Conservation (phyloP, 2,888 invertebrate genomes). For the Drosophila mercatorum region DNA sequence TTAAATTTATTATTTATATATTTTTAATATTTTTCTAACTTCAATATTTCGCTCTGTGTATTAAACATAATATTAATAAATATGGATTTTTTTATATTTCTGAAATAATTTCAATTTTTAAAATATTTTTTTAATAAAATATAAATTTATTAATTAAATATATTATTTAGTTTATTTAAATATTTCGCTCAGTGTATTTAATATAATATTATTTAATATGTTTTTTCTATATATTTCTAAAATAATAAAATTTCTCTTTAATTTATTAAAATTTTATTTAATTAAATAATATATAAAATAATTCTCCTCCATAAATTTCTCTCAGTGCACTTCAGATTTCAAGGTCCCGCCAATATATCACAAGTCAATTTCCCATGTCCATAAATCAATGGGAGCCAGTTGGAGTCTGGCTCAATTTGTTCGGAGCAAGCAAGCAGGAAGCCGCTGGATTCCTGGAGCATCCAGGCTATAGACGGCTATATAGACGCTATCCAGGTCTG, state of each 20-base stretch:
- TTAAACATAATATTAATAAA: too few relatives aligned
- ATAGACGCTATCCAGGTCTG: background rate
- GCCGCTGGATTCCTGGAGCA: constrained; percentile 35
- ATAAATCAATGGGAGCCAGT: constrained; percentile 64
- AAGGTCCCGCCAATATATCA: constrained; percentile 73
- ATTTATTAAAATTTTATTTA: too few relatives aligned
- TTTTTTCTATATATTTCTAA: background rate
- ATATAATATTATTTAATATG: too few relatives aligned
- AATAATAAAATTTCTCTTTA: too few relatives aligned
- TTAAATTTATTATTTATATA: too few relatives aligned
- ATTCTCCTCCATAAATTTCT: constrained; percentile 5
- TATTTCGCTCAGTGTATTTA: too few relatives aligned
- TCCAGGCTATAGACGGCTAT: constrained; percentile 11
- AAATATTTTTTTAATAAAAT: background rate
- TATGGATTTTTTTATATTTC: too few relatives aligned
- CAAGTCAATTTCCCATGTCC: constrained; percentile 72
- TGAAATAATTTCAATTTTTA: too few relatives aligned
- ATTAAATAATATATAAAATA: too few relatives aligned
- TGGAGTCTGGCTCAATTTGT: constrained; percentile 53
- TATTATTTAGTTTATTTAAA: background rate
- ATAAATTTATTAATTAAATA: background rate
- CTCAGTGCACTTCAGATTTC: constrained; percentile 43
- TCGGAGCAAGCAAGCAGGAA: constrained; percentile 27
- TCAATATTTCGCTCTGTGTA: too few relatives aligned
- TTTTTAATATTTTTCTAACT: too few relatives aligned